Percentiles rank a stretch among this genome's conserved stretches.
Evolutionary conservation across 2,888 invertebrate species (phyloP).

Genomic region (Liposcelis brunnea): DNA sequence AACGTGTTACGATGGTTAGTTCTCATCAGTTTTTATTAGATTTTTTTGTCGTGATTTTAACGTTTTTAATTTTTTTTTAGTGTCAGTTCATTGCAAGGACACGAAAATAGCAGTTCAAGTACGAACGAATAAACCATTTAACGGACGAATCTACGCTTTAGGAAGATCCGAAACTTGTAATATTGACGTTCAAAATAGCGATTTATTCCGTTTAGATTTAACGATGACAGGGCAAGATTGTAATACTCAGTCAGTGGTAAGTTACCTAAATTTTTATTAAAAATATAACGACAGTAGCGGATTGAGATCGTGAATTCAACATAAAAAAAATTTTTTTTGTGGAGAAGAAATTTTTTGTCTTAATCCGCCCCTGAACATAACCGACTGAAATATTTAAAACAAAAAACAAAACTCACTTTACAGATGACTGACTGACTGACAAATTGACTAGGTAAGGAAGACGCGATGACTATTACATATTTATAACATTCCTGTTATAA

Average conservation of each 20-base stretch:
- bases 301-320: too few relatives aligned
- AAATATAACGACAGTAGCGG: too few relatives aligned
- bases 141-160: slow-evolving; percentile 83
- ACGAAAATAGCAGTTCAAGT: slow-evolving; percentile 86
- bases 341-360: too few relatives aligned
- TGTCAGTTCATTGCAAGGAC: slow-evolving; percentile 86
- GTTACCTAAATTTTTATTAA: slow-evolving; percentile 28
- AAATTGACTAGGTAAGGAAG: too few relatives aligned
- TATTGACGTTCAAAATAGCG: slow-evolving; percentile 82
- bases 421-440: too few relatives aligned
- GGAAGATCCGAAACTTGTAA: slow-evolving; percentile 90
- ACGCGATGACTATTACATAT: too few relatives aligned
- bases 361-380: too few relatives aligned
- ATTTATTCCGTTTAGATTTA: slow-evolving; percentile 77
- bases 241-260: slow-evolving; percentile 87
- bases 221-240: slow-evolving; percentile 91
- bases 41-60: background rate
- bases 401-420: too few relatives aligned
- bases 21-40: background rate
- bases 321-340: too few relatives aligned
- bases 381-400: too few relatives aligned
- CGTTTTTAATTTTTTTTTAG: slow-evolving; percentile 32
- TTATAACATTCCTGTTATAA: too few relatives aligned
- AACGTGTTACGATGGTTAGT: slow-evolving; percentile 79
- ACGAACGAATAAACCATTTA: slow-evolving; percentile 84